Percentiles rank a stretch among this genome's conserved stretches.
Evolutionary conservation across 2,888 invertebrate genomes (phyloP).

Genomic region (Drosophila longiperda): DNA sequence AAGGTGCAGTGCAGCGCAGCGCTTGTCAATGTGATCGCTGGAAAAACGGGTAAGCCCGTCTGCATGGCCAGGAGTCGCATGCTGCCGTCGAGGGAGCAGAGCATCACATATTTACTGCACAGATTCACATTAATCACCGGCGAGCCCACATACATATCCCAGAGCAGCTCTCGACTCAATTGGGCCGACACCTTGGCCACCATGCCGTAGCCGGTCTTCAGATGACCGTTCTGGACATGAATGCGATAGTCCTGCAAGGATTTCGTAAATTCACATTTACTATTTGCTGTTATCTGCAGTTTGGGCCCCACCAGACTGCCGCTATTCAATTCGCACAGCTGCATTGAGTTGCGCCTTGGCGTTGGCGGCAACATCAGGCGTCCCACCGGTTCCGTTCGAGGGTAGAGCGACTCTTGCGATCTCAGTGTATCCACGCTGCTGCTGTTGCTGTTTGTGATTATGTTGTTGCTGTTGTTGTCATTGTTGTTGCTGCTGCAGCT

Average conservation of each 20-base stretch:
- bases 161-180: constrained; percentile 86
- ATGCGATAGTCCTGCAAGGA: constrained; percentile 85
- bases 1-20: constrained; percentile 83
- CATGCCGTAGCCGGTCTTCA: constrained; percentile 87
- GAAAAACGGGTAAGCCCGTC: constrained; percentile 82
- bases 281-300: constrained; percentile 66
- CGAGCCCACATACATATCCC: constrained; percentile 88
- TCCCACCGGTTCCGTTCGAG: constrained; percentile 11
- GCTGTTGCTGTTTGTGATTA: constrained; percentile 3
- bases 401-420: constrained; percentile 22
- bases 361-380: constrained; percentile 43
- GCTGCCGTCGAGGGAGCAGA: constrained; percentile 84
- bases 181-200: constrained; percentile 87
- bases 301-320: constrained; percentile 62
- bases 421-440: constrained; percentile 19
- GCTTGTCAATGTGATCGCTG: constrained; percentile 82
- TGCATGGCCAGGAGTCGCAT: constrained; percentile 80
- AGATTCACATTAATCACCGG: constrained; percentile 83
- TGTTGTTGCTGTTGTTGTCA: background rate
- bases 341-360: constrained; percentile 30
- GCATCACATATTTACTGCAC: constrained; percentile 82
- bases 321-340: constrained; percentile 33
- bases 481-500: background rate
- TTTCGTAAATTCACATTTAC: constrained; percentile 82
- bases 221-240: constrained; percentile 85